Evolutionary conservation across 2,113 vertebrate genomes (phyloP), one percentile per base, ranked within the genome.

Genomic region (Budorcas taxicolor): DNA sequence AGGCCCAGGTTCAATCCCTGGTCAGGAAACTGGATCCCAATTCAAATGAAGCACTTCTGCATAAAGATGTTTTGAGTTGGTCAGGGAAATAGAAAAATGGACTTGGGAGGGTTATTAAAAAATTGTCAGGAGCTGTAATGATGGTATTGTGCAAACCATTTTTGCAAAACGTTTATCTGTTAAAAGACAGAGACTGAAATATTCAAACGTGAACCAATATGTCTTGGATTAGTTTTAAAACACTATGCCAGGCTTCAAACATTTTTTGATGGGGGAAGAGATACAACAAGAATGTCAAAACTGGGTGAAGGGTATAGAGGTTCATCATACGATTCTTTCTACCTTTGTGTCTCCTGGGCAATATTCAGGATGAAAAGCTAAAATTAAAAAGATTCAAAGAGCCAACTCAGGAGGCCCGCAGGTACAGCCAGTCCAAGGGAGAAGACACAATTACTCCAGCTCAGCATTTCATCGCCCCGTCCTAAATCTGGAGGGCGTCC

Each of bases 381-480:
- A 71, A 87, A 29, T 14, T 3, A 60, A 6, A 62, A 33, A 33
- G 52, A 93, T 4, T 6, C 36, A 25, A 64, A 7, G 40, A 83
- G 19, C 31, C 45, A 36, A 64, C 14, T 31, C 1, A 6, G 52
- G 71, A 83, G 53, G 85, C 62, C 29, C 9, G 1, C 0, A 0
- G 57, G 21, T 2, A 2, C 3, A 3, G 27, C n/a, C 31, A 11
- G 36, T 21, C 29, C 0, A 1, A 6, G 47, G 76, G 40, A 43
- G 14, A 55, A 25, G 40, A 29, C 27, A 43, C 17, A 40, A 47
- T 17, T 14, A 3, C n/a, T 23, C 14, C 31, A 90, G 16, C 40
- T 13, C 2, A 14, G 60, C 53, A 3, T 71, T 33, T 43, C 36
- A 7, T 71, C 4, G 2, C 27, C 1, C 25, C 43, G 0, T 47